phyloP scores from a whole-genome alignment of 1,140 invertebrate species.

The Muscidifurax raptorellus region DNA sequence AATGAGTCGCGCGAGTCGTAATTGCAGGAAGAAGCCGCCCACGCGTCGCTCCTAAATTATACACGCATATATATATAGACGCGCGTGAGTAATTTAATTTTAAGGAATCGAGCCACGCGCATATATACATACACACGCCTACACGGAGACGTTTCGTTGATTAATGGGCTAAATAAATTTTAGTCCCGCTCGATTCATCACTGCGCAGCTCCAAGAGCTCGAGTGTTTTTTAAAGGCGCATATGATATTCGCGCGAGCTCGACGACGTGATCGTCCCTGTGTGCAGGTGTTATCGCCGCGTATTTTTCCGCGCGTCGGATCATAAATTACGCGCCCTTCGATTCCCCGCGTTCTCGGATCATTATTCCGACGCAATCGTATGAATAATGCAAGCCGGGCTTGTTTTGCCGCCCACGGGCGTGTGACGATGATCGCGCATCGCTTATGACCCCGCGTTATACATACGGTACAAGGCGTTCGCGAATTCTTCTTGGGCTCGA shows the following conservation, averaged over 20 bases:
- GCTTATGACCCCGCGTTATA: not conserved
- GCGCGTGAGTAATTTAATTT: conserved; percentile 14
- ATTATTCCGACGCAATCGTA: conserved; percentile 4
- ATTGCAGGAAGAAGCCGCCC: conserved; percentile 20
- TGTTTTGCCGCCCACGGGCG: not conserved
- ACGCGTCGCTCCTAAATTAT: not conserved
- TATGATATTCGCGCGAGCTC: not conserved
- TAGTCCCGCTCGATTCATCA: not conserved
- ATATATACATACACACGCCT: too few relatives aligned
- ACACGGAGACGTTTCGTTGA: conserved; percentile 6
- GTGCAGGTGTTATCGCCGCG: not conserved
- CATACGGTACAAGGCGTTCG: too few relatives aligned
- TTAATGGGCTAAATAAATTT: not conserved
- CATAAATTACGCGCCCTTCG: conserved; percentile 21
- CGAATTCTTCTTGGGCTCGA: not conserved
- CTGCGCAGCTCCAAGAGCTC: not conserved
- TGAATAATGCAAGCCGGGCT: conserved; percentile 20
- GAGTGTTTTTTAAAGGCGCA: not conserved
- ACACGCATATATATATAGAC: too few relatives aligned
- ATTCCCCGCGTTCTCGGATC: conserved; percentile 4
- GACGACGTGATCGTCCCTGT: not conserved
- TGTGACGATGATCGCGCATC: not conserved
- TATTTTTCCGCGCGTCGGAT: not conserved
- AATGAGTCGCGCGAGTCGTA: conserved; percentile 32
- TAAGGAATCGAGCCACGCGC: not conserved